phyloP scores from a whole-genome alignment of 2,888 invertebrate genomes.

The Cryptocephalus moraei region DNA sequence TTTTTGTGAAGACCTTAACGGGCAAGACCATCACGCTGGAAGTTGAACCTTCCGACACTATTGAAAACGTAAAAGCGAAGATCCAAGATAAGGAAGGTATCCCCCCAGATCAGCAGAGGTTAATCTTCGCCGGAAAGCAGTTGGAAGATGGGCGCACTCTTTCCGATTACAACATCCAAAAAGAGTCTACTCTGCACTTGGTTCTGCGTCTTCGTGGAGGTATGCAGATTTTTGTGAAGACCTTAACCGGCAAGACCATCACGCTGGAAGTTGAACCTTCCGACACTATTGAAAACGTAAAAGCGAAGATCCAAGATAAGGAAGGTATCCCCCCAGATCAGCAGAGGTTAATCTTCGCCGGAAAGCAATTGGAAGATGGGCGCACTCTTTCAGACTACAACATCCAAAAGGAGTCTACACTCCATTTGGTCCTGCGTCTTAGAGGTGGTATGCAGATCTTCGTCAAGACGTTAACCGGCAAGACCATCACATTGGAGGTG shows the following conservation, averaged over 20 bases:
- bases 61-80: slow-evolving; percentile 89
- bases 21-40: slow-evolving; percentile 26
- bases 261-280: slow-evolving; percentile 84
- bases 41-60: slow-evolving; percentile 72
- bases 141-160: slow-evolving; percentile 3
- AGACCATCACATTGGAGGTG: slow-evolving; percentile 45
- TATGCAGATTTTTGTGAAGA: slow-evolving; percentile 90
- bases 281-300: slow-evolving; percentile 90
- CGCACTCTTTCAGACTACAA: slow-evolving; percentile 85
- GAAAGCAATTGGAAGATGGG: slow-evolving; percentile 88
- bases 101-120: slow-evolving; percentile 45
- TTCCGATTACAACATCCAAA: slow-evolving; percentile 5
- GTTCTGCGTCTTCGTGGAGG: slow-evolving; percentile 63
- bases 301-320: slow-evolving; percentile 83
- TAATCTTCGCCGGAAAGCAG: slow-evolving; percentile 4
- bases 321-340: slow-evolving; percentile 86
- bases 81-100: slow-evolving; percentile 87
- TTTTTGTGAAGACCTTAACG: neutral
- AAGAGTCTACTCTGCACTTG: slow-evolving; percentile 3
- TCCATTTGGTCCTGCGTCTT: slow-evolving; percentile 68
- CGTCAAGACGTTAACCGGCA: slow-evolving; percentile 41
- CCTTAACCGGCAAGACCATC: slow-evolving; percentile 84
- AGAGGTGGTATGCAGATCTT: slow-evolving; percentile 44
- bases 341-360: slow-evolving; percentile 81
- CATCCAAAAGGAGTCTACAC: slow-evolving; percentile 88